phyloP scores from a whole-genome alignment of 2,113 vertebrate species.

The Trematocara unimaculatum region DNA sequence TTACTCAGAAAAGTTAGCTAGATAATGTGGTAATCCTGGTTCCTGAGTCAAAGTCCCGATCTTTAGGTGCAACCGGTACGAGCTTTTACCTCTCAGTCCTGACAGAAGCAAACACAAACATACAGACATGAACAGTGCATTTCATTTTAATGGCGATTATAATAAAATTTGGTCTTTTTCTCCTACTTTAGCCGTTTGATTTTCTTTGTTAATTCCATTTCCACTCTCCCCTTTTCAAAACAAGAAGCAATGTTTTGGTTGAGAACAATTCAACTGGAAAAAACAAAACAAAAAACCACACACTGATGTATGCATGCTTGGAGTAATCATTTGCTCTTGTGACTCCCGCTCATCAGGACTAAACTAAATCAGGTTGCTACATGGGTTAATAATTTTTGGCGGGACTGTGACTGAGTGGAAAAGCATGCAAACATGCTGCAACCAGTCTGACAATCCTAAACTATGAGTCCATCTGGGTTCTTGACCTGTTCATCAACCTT shows the following conservation, averaged over 20 bases:
- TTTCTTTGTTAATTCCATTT: background rate
- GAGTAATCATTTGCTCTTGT: slow-evolving; percentile 27
- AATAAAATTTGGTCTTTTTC: slow-evolving; percentile 16
- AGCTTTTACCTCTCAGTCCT: background rate
- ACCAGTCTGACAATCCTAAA: background rate
- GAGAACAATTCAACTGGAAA: background rate
- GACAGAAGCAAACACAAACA: slow-evolving; percentile 4
- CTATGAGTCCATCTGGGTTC: background rate
- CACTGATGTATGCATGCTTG: slow-evolving; percentile 50
- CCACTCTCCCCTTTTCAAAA: background rate
- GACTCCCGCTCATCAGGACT: background rate
- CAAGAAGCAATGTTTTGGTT: slow-evolving; percentile 18
- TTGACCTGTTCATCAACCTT: background rate
- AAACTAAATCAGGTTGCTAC: background rate
- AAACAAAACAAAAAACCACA: background rate
- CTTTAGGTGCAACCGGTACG: background rate
- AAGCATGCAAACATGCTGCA: slow-evolving; percentile 19
- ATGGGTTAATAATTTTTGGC: background rate
- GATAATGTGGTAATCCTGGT: background rate
- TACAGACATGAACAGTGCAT: background rate
- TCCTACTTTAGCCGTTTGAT: background rate
- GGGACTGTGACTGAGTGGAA: background rate
- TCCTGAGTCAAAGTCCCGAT: background rate
- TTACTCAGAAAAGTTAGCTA: background rate
- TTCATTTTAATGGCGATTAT: background rate